A percentile compares a stretch with the other conserved stretches of the same genome.
Conservation (phyloP, 2,113 vertebrate genomes). For the Pelvicachromis taeniatus region DNA sequence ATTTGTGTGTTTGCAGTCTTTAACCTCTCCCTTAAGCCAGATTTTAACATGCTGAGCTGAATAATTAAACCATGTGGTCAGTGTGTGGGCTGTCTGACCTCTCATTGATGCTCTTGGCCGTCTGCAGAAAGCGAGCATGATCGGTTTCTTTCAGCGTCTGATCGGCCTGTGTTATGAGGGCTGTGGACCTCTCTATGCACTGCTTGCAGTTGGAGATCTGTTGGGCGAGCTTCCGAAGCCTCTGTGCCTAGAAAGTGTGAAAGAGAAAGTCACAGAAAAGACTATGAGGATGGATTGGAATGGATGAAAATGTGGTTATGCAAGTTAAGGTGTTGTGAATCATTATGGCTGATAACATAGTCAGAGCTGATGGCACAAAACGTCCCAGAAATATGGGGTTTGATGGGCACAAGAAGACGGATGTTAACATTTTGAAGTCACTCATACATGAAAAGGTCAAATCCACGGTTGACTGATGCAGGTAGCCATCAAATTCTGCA, state of each 20-base stretch:
- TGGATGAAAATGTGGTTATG: neutral
- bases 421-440: neutral
- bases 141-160: conserved; percentile 94
- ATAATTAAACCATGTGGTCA: neutral
- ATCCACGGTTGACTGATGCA: neutral
- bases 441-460: conserved; percentile 2
- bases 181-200: conserved; percentile 91
- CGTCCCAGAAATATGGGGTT: neutral
- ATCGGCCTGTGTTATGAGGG: conserved; percentile 93
- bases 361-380: neutral
- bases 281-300: neutral
- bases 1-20: neutral
- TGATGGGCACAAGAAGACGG: neutral
- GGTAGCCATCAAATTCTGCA: neutral
- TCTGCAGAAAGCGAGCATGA: conserved; percentile 94
- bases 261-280: neutral
- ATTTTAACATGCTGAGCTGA: neutral
- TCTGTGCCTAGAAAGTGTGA: conserved; percentile 77
- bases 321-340: neutral
- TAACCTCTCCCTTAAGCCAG: conserved; percentile 74
- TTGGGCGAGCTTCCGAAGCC: conserved; percentile 92
- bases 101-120: conserved; percentile 93
- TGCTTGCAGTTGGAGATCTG: conserved; percentile 97
- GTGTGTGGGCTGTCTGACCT: conserved; percentile 73
- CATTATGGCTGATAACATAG: neutral